A percentile compares a stretch with the other conserved stretches of the same genome.
Conservation (phyloP, 1,140 invertebrate genomes). For the Leptoteleia sp. region DNA sequence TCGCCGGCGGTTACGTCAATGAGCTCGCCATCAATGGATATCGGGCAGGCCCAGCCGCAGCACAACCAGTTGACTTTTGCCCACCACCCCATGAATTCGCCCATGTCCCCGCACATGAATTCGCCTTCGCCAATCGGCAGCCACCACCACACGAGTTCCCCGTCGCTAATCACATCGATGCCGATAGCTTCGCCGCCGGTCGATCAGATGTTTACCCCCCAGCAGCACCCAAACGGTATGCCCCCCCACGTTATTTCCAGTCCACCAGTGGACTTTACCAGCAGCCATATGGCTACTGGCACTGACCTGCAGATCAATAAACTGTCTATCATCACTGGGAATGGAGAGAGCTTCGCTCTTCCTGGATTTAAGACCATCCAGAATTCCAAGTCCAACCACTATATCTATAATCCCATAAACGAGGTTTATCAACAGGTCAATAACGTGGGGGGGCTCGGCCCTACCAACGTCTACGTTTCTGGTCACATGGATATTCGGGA, state of each 20-base stretch:
- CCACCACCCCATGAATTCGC: conserved; percentile 60
- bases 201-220: conserved; percentile 81
- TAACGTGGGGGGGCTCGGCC: conserved; percentile 88
- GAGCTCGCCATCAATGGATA: conserved; percentile 69
- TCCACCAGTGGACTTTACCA: conserved; percentile 83
- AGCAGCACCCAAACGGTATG: conserved; percentile 90
- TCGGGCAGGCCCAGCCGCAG: too few species aligned
- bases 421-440: conserved; percentile 71
- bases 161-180: conserved; percentile 77
- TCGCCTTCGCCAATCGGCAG: conserved; percentile 75
- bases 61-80: too few species aligned
- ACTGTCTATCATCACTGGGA: conserved; percentile 54
- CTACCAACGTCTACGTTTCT: conserved; percentile 82
- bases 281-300: conserved; percentile 88
- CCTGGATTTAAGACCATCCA: conserved; percentile 78
- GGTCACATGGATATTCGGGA: conserved; percentile 68
- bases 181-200: conserved; percentile 83
- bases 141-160: conserved; percentile 75
- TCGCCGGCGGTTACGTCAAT: conserved; percentile 68
- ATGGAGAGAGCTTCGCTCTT: conserved; percentile 68
- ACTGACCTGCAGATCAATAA: conserved; percentile 76
- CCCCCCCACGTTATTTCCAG: conserved; percentile 88
- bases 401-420: conserved; percentile 82
- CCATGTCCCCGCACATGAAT: conserved; percentile 73
- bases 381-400: conserved; percentile 81